Base-by-base conservation (phyloP, 2,113 vertebrate species). In the Fulmarus glacialis region DNA sequence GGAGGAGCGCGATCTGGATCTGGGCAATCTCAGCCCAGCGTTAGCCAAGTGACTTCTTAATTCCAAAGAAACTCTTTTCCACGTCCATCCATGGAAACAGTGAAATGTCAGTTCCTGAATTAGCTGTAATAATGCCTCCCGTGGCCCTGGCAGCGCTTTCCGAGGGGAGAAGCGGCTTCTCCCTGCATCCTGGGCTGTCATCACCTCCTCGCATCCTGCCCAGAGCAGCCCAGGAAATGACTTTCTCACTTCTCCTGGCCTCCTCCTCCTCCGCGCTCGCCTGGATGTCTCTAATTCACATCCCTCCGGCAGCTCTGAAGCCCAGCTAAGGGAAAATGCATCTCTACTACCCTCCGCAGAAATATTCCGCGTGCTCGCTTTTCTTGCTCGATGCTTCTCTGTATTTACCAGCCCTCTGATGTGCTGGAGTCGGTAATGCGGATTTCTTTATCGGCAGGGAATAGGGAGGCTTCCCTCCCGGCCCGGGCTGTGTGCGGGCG, bases 351-450 rank as follows among this genome's bases (percentile, higher is more conserved):
- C 63, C 66, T 85, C 70, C 0, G 0, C 86, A 87, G 79, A 58
- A 78, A 73, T 4, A 38, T 7, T 34, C 42, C 0, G 0, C 0
- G 3, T 23, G 47, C 50, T 81, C 0, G 0, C 40, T 81, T 38
- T 53, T 12, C 77, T 78, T 1, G 0, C 53, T 80, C 6, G 0
- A 16, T 17, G 30, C 75, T 72, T 26, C 75, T 62, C 79, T 0
- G 1, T 52, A 1, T 63, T 68, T 68, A 45, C 60, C 62, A 68
- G 52, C 67, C n/a, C 67, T 32, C 36, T 70, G 71, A 42, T 9
- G 83, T 19, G 63, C 80, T 15, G 48, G 67, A 30, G 91, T 15
- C 11, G 1, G 38, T 89, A 74, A 53, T 2, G 67, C 7, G 3
- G 68, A 74, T 38, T 87, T 43, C 64, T 40, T 53, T 43, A 1